Base-by-base conservation (phyloP, 2,888 invertebrate species). In the Leptinotarsa haldemani region DNA sequence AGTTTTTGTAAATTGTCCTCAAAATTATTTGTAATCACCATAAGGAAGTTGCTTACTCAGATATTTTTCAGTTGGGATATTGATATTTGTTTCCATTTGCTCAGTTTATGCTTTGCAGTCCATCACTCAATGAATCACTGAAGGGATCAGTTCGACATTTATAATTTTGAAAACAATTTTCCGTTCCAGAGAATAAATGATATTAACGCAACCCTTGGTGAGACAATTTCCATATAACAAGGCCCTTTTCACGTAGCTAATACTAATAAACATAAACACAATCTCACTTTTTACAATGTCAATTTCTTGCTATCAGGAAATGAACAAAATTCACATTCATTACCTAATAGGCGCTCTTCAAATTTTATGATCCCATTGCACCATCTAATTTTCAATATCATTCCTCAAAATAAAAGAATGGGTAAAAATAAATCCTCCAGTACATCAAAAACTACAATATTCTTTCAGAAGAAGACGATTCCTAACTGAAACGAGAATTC, bases 281-380 rank as follows among this genome's bases (percentile, higher is more conserved):
- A 61, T 61, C 25, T 61, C n/a, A 61, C 61, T 61, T 61, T 61
- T 20, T 40, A 61, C 61, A 61, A 61, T 61, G n/a, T 25, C 16
- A 13, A 20, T 58, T n/a, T 61, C 30, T 5, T 30, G 30, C 30
- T 61, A n/a, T 61, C 9, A 61, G 30, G 61, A 30, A 61, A 30
- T 30, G 30, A 30, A 30, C 16, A 30, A 61, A n/a, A 40, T 22
- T 18, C 5, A 25, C 1, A 15, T 58, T 58, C 58, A 25, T 61
- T 12, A 40, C 61, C 61, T 61, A n/a, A 40, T 30, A 18, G 30
- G 40, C 30, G 25, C 3, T 61, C 40, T 30, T 30, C 40, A 61
- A 61, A 61, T 61, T 61, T 40, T 3, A 61, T 61, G 61, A n/a
- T 61, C 61, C 61, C 61, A 61, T 61, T 40, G 9, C 12, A 61